A percentile compares a stretch with the other conserved stretches of the same genome.
These are phyloP conservation scores for Austrofundulus limnaeus DNA, from an alignment of 2,113 vertebrate genomes.

Conservation along the genomic window DNA sequence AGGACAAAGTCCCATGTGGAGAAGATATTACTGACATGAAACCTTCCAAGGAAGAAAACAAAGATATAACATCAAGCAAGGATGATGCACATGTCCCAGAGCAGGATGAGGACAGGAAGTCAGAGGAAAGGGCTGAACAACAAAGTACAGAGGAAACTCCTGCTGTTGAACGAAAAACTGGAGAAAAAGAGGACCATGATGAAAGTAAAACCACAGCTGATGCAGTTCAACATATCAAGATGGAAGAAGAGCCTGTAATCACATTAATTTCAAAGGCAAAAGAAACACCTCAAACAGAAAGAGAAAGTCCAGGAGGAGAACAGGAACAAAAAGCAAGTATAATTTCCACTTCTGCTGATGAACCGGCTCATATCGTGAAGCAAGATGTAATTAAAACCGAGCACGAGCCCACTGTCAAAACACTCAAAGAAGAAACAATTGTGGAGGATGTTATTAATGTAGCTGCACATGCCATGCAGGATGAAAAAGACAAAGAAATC, in stretches of 20 bases:
- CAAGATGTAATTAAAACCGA: conserved; percentile 14
- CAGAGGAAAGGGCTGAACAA: conserved; percentile 30
- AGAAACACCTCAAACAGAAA: conserved; percentile 18
- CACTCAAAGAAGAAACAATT: conserved; percentile 17
- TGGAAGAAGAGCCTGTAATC: conserved; percentile 20
- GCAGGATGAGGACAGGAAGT: conserved; percentile 18
- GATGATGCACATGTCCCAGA: conserved; percentile 13
- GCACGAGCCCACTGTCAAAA: conserved; percentile 23
- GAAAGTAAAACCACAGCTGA: conserved; percentile 18
- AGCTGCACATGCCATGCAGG: conserved; percentile 1
- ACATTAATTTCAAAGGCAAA: conserved; percentile 21
- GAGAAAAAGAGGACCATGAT: conserved; percentile 31
- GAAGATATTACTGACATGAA: conserved; percentile 17
- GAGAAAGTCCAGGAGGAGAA: conserved; percentile 20
- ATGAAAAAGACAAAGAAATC: conserved; percentile 23
- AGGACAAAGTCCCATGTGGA: conserved; percentile 26
- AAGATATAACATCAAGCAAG: conserved; percentile 17
- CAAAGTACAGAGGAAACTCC: conserved; percentile 20
- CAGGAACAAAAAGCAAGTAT: conserved; percentile 17
- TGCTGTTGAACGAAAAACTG: conserved; percentile 10
- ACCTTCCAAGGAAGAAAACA: conserved; percentile 12
- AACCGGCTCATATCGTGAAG: conserved; percentile 1
- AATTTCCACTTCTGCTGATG: conserved; percentile 14
- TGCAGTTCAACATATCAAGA: neutral
- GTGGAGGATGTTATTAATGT: neutral